These are phyloP conservation scores for Melanostoma scalare DNA, from an alignment of 2,888 invertebrate species.

Conservation along the genomic window DNA sequence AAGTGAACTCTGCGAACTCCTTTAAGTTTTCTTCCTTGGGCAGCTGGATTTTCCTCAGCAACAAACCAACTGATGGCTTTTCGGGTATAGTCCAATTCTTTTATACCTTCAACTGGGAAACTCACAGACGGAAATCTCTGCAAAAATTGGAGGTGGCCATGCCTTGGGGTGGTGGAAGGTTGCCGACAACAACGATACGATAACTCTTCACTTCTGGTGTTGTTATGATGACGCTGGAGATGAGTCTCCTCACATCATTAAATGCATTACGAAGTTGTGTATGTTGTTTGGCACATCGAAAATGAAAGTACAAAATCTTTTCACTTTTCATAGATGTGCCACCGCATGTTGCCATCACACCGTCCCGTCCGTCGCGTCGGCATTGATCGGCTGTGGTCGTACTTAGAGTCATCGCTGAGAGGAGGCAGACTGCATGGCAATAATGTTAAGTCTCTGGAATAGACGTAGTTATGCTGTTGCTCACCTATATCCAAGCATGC, in stretches of 20 bases:
- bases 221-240: conserved; percentile 57
- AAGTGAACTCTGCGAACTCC: conserved; percentile 43
- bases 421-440: conserved; percentile 11
- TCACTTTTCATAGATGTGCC: conserved; percentile 9
- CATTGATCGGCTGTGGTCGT: too few relatives aligned
- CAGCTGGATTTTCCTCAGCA: conserved; percentile 55
- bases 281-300: conserved; percentile 53
- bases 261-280: conserved; percentile 50
- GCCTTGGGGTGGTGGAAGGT: conserved; percentile 25
- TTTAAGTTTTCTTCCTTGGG: conserved; percentile 30
- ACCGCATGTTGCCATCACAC: neutral
- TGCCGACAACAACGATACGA: conserved; percentile 29
- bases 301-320: conserved; percentile 63
- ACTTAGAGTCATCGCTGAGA: too few relatives aligned
- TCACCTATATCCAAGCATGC: conserved; percentile 58
- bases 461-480: conserved; percentile 20
- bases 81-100: conserved; percentile 65
- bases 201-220: conserved; percentile 58
- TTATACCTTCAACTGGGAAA: conserved; percentile 68
- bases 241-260: conserved; percentile 62
- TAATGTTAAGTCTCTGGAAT: conserved; percentile 12
- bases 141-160: conserved; percentile 56
- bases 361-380: neutral
- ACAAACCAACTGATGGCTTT: conserved; percentile 59
- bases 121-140: conserved; percentile 51